Conservation (phyloP, 2,113 vertebrate genomes). For the Catagonus wagneri region DNA sequence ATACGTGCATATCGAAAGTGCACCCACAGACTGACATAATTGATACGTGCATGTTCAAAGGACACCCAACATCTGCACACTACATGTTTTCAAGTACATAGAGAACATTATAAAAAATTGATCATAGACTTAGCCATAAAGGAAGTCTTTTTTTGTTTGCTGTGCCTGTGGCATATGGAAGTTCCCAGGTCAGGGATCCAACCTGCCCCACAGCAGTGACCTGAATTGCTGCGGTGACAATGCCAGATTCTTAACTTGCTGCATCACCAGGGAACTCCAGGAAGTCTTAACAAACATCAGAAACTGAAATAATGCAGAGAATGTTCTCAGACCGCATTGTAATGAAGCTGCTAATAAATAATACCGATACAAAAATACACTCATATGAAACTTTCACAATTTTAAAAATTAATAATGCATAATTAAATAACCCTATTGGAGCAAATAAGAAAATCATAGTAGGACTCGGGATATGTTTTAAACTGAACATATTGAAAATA, state of each 20-base stretch:
- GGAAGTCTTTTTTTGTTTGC: background rate
- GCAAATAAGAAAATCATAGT: background rate
- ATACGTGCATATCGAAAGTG: background rate
- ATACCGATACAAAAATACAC: background rate
- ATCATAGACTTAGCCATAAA: background rate
- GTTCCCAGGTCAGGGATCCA: too few relatives aligned
- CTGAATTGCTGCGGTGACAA: too few relatives aligned
- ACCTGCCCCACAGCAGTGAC: too few relatives aligned
- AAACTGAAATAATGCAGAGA: background rate
- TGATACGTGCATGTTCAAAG: background rate
- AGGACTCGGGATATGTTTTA: constrained; percentile 4
- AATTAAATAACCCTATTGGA: background rate
- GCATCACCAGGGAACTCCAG: background rate
- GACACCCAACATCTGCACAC: background rate
- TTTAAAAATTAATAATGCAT: background rate
- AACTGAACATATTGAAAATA: constrained; percentile 17
- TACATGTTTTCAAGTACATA: background rate
- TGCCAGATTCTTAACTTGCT: too few relatives aligned
- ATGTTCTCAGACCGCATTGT: background rate
- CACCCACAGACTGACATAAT: too few relatives aligned
- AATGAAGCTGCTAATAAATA: background rate
- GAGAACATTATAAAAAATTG: background rate
- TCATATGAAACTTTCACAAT: background rate
- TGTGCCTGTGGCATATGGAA: too few relatives aligned
- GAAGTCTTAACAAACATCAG: background rate